phyloP scores from a whole-genome alignment of 2,888 invertebrate species.

The Griposia aprilina region DNA sequence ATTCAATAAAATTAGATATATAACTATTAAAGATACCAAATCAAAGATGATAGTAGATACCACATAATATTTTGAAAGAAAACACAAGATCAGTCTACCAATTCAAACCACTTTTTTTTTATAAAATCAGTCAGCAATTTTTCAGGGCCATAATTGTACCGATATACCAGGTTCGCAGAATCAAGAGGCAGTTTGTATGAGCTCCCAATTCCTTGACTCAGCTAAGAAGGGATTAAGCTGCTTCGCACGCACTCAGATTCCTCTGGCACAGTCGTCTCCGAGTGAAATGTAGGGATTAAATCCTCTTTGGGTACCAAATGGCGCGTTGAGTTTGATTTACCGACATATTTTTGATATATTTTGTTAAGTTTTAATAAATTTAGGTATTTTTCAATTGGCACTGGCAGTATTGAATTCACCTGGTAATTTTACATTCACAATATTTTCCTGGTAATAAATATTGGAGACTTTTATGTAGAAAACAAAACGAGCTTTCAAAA shows the following conservation, averaged over 20 bases:
- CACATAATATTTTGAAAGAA: neutral
- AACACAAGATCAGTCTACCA: neutral
- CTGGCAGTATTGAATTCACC: neutral
- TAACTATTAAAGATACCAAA: neutral
- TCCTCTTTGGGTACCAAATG: conserved; percentile 50
- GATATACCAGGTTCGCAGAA: conserved; percentile 71
- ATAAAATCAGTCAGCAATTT: conserved; percentile 39
- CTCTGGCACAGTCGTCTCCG: conserved; percentile 68
- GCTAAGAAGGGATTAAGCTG: conserved; percentile 84
- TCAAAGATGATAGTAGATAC: neutral
- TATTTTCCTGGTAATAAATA: too few species aligned
- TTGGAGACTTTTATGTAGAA: neutral
- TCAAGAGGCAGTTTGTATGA: conserved; percentile 77
- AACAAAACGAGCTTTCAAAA: neutral
- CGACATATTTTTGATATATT: conserved; percentile 32
- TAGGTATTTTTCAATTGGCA: neutral
- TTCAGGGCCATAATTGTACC: conserved; percentile 52
- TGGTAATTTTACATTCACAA: too few species aligned
- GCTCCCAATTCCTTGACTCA: conserved; percentile 81
- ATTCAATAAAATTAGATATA: too few species aligned
- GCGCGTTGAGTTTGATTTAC: conserved; percentile 36
- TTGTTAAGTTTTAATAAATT: conserved; percentile 1
- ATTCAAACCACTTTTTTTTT: conserved; percentile 13
- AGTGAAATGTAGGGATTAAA: conserved; percentile 70
- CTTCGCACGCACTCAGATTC: conserved; percentile 82